A percentile compares a stretch with the other conserved stretches of the same genome.
Conservation (phyloP, 2,113 vertebrate species). For the Nyctereutes procyonoides region DNA sequence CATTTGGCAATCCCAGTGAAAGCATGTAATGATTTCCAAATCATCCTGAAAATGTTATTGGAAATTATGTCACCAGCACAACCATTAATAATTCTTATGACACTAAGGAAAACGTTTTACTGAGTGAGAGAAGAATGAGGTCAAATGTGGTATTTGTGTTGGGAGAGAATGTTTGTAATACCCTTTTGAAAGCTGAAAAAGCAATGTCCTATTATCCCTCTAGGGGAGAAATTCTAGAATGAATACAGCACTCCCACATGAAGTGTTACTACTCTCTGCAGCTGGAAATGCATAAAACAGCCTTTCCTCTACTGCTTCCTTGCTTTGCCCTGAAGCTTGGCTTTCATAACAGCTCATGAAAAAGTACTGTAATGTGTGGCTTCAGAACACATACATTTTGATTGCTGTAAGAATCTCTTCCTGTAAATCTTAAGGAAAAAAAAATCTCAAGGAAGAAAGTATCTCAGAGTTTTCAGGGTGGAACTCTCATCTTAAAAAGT, state of each 20-base stretch:
- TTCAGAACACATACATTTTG: constrained; percentile 4
- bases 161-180: constrained; percentile 21
- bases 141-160: constrained; percentile 34
- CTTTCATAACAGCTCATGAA: constrained; percentile 57
- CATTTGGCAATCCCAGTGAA: constrained; percentile 46
- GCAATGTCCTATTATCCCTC: constrained; percentile 48
- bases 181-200: constrained; percentile 56
- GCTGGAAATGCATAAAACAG: constrained; percentile 60
- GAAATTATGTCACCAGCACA: constrained; percentile 49
- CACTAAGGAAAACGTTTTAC: constrained; percentile 30
- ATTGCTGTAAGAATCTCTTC: constrained; percentile 14
- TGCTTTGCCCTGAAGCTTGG: constrained; percentile 53
- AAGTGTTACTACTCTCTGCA: constrained; percentile 49
- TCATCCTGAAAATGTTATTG: constrained; percentile 44
- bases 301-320: constrained; percentile 29
- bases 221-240: constrained; percentile 63
- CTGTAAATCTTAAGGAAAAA: not conserved
- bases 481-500: not conserved
- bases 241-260: constrained; percentile 8
- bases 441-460: constrained; percentile 39
- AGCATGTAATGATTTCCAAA: constrained; percentile 61
- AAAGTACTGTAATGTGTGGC: not conserved
- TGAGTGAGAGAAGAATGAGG: constrained; percentile 45
- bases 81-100: constrained; percentile 42
- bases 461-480: not conserved